Base-by-base conservation (phyloP, 1,140 invertebrate species). In the Macrocentrus cingulum region DNA sequence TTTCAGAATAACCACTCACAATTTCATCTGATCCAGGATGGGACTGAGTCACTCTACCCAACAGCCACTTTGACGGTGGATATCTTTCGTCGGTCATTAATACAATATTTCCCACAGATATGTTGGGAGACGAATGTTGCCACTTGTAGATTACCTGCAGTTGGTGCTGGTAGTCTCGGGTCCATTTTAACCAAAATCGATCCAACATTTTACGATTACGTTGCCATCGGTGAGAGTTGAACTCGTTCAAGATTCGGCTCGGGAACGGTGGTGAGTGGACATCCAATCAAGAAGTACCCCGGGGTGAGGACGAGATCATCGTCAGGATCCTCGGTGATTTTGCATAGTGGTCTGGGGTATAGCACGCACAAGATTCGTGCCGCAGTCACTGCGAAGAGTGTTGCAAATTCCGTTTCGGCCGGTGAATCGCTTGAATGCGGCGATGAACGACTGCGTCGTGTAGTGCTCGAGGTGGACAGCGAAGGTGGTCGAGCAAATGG, bases 11-110 rank as follows among this genome's bases (percentile, higher is more conserved):
- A 50, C 51, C 6, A 60, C 51, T 49, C 52, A 11, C 2, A 29
- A 45, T 52, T 5, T 46, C 55, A 42, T 64, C 62, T 5, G 39
- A 9, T 13, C 50, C 60, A 19, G 60, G 63, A 29, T 59, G 49
- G 1, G 54, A 9, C 18, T 34, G 0, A 2, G 50, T n/a, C 1
- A 64, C 36, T n/a, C 60, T 32, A 11, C 37, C 57, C 0, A 65
- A 36, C 6, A 50, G 48, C 63, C 56, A 65, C 13, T 57, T 55
- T 3, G 15, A 20, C n/a, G 62, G 53, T 7, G 51, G 58, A 19
- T 23, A 48, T 7, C 50, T 23, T 9, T 60, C 58, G 16, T 54
- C 50, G 1, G 22, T 39, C 2, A 60, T 7, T 1, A 60, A 9
- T 0, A 23, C 57, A 3, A 39, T 2, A 15, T n/a, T 13, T 0